phyloP scores from a whole-genome alignment of 2,888 invertebrate genomes.

The Cosmia pyralina region DNA sequence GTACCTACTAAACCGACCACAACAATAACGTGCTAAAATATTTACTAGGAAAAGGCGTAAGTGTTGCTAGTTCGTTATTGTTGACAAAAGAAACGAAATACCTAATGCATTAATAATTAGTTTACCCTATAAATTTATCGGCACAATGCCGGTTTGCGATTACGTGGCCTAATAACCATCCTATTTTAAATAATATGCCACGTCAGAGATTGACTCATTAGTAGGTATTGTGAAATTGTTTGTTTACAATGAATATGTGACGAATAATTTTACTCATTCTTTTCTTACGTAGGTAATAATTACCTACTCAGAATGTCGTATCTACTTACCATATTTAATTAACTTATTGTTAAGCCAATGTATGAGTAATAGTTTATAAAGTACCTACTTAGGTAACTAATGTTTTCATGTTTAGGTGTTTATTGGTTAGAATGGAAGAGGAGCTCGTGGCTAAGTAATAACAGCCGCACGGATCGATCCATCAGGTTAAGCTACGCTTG shows the following conservation, averaged over 20 bases:
- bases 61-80: neutral
- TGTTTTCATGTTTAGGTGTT: neutral
- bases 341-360: conserved; percentile 4
- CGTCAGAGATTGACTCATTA: conserved; percentile 7
- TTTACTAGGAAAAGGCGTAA: neutral
- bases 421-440: no score
- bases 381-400: no score
- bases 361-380: neutral
- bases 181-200: conserved; percentile 2
- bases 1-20: neutral
- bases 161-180: neutral
- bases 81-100: neutral
- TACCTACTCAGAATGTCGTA: neutral
- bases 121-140: neutral
- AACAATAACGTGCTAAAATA: neutral
- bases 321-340: conserved; percentile 13
- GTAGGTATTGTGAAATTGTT: conserved; percentile 20
- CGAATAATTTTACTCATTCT: conserved; percentile 28
- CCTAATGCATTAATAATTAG: no score
- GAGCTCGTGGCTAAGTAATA: no score
- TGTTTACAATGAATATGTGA: conserved; percentile 15
- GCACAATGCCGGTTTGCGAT: neutral
- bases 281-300: neutral
- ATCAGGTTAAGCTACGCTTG: no score
- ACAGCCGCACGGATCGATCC: no score